phyloP scores from a whole-genome alignment of 1,140 invertebrate genomes.

The Andricus grossulariae region DNA sequence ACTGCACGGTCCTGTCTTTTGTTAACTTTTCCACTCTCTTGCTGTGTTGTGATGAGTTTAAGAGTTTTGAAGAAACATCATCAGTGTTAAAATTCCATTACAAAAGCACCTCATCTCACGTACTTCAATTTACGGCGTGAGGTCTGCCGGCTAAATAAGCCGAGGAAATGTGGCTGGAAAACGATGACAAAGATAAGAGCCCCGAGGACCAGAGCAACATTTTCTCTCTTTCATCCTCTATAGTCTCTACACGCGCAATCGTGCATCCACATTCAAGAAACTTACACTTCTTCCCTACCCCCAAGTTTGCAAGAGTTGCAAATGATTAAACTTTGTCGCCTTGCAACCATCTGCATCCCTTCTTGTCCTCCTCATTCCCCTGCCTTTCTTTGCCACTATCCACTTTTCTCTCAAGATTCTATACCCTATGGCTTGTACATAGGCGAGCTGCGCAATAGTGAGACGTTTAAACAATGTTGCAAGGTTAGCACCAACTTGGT shows the following conservation, averaged over 20 bases:
- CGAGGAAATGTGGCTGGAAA: constrained; percentile 1
- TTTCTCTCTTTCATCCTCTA: constrained; percentile 8
- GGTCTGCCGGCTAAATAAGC: constrained; percentile 19
- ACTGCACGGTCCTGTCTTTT: too few relatives aligned
- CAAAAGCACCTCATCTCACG: constrained; percentile 9
- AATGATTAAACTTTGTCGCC: constrained; percentile 28
- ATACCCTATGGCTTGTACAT: background rate
- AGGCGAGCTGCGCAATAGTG: background rate
- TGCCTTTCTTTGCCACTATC: background rate
- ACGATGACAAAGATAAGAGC: constrained; percentile 27
- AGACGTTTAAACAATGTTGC: constrained; percentile 19
- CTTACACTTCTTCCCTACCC: constrained; percentile 1
- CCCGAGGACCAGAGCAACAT: constrained; percentile 14
- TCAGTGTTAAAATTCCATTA: background rate
- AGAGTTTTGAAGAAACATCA: constrained; percentile 22
- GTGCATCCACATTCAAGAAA: constrained; percentile 1
- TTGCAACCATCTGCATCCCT: constrained; percentile 15
- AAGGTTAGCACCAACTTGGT: constrained; percentile 15
- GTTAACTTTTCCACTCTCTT: too few relatives aligned
- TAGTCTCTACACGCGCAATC: background rate
- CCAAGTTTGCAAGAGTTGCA: constrained; percentile 9
- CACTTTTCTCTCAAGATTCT: background rate
- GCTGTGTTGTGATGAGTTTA: too few relatives aligned
- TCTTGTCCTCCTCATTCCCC: background rate
- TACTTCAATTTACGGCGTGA: constrained; percentile 26